Conservation (phyloP, 1,140 invertebrate species). For the Asbolus verrucosus region DNA sequence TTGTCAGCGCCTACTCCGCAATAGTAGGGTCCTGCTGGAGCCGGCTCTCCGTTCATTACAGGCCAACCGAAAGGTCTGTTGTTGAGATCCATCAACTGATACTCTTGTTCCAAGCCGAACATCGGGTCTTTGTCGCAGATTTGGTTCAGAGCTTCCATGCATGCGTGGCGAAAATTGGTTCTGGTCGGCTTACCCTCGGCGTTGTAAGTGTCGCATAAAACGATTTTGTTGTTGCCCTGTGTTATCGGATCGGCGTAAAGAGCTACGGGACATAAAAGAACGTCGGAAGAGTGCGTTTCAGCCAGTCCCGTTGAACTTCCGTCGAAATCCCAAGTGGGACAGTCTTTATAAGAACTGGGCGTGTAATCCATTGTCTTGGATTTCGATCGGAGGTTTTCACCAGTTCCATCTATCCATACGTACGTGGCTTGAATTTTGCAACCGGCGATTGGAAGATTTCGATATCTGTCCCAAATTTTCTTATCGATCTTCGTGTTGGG, state of each 20-base stretch:
- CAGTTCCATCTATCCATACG: slow-evolving; percentile 91
- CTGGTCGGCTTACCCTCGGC: slow-evolving; percentile 68
- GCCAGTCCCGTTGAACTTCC: slow-evolving; percentile 89
- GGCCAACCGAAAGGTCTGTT: slow-evolving; percentile 88
- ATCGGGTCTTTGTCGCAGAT: slow-evolving; percentile 86
- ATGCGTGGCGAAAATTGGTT: slow-evolving; percentile 83
- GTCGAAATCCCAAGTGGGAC: slow-evolving; percentile 96
- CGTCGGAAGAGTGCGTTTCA: slow-evolving; percentile 86
- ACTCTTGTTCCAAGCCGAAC: slow-evolving; percentile 93
- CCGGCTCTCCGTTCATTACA: slow-evolving; percentile 80
- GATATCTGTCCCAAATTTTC: slow-evolving; percentile 76
- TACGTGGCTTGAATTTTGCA: slow-evolving; percentile 81
- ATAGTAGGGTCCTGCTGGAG: slow-evolving; percentile 81
- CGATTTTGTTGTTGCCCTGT: slow-evolving; percentile 88
- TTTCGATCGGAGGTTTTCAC: slow-evolving; percentile 84
- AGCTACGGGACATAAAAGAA: slow-evolving; percentile 88
- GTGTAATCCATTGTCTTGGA: slow-evolving; percentile 65
- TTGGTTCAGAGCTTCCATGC: slow-evolving; percentile 79
- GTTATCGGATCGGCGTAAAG: slow-evolving; percentile 95
- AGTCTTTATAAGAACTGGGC: slow-evolving; percentile 71
- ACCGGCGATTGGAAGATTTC: slow-evolving; percentile 77
- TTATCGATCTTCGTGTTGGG: slow-evolving; percentile 73
- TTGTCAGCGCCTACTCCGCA: slow-evolving; percentile 81
- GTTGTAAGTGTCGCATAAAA: slow-evolving; percentile 88
- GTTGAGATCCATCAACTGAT: slow-evolving; percentile 84